Evolutionary conservation across 2,797 vertebrate genomes (phyloP), one percentile per base, ranked within the genome.

Genomic region (Champsocephalus esox): DNA sequence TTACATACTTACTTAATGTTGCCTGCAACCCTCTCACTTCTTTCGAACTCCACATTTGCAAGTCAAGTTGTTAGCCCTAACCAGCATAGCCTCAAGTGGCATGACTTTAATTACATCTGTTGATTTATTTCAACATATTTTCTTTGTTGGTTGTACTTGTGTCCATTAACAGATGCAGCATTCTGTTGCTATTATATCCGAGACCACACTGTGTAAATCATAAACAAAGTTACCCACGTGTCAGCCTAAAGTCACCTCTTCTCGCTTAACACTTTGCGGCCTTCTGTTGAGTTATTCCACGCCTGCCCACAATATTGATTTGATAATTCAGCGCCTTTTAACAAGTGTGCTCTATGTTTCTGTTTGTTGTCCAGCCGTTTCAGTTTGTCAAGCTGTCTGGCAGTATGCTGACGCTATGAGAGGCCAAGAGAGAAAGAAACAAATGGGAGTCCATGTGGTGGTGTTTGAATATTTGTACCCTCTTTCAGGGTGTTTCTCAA

Each of bases 381-480:
- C 51, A 59, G 38, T 57, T 57, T 19, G 43, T 62, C 5, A 41
- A 48, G 45, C 8, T 56, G 32, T 43, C 51, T 58, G 46, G 34
- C 7, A 9, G 34, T 38, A 9, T 19, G 38, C 38, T 45, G 51
- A 8, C 16, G 32, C 17, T 77, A 48, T 17, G 13, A 54, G 50
- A 62, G 49, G 28, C 49, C 16, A 48, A 32, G 9, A 16, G 32
- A 41, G n/a, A 24, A 51, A 44, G 14, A 63, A 64, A 58, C 9
- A 12, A 59, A 55, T n/a, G 12, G 38, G 49, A n/a, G 71, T 62
- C 43, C 56, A 69, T 63, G 24, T 67, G 69, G 6, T 44, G 32
- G 4, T 34, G 17, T 4, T 1, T 43, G n/a, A 49, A 59, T 2
- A 3, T 60, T 48, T 21, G 13, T 61, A 16, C 5, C 12, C 7